These are phyloP conservation scores for Carassius carassius DNA, from an alignment of 2,113 vertebrate genomes.

Conservation along the genomic window DNA sequence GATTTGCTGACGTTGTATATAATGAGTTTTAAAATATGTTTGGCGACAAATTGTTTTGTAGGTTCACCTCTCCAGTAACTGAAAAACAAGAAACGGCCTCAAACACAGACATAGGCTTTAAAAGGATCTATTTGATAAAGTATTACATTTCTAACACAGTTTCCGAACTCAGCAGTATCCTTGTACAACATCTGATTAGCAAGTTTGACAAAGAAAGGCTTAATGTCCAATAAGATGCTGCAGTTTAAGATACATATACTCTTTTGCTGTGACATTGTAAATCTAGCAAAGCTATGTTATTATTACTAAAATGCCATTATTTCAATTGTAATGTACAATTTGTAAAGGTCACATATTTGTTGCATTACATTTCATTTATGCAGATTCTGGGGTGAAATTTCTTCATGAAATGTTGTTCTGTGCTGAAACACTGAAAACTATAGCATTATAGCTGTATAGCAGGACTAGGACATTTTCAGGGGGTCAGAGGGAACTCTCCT, in stretches of 20 bases:
- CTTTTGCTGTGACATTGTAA: not conserved
- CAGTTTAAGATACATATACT: not conserved
- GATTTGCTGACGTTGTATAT: not conserved
- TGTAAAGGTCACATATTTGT: not conserved
- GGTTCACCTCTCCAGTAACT: too few species aligned
- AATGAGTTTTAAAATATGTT: too few species aligned
- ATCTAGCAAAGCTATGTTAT: not conserved
- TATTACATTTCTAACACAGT: not conserved
- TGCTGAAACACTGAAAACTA: not conserved
- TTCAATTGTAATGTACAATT: not conserved
- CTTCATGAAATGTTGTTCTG: not conserved
- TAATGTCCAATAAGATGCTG: not conserved
- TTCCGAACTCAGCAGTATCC: not conserved
- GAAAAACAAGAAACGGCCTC: not conserved
- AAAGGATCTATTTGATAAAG: not conserved
- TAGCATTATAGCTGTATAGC: not conserved
- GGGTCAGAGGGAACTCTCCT: slow-evolving; percentile 41
- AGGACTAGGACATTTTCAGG: not conserved
- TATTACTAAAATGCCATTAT: not conserved
- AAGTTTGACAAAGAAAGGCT: not conserved
- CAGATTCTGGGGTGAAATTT: not conserved
- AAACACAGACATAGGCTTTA: not conserved
- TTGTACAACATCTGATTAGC: not conserved
- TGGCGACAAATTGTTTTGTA: too few species aligned
- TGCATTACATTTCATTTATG: not conserved